These are phyloP conservation scores for Steinernema feltiae DNA, from an alignment of 1,140 invertebrate species.

Conservation along the genomic window DNA sequence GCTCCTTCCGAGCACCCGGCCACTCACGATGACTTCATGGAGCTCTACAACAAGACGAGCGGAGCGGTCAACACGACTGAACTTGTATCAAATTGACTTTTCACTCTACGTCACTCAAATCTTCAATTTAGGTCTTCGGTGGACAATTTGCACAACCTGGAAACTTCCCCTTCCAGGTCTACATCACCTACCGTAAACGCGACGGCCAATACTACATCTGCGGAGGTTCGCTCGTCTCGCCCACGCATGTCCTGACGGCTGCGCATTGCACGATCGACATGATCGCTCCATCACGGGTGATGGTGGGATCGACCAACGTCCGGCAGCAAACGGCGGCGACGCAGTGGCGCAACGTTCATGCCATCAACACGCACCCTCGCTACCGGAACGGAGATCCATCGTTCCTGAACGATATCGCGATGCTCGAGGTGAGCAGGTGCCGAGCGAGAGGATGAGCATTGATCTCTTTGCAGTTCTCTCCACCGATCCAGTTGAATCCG, in stretches of 20 bases:
- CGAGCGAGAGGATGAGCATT: too few relatives aligned
- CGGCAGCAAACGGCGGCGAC: background rate
- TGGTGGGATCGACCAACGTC: background rate
- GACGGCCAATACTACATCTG: too few relatives aligned
- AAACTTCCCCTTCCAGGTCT: background rate
- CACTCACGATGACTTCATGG: background rate
- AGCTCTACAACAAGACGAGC: background rate
- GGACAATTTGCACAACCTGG: background rate
- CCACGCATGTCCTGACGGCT: background rate
- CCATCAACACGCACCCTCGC: background rate
- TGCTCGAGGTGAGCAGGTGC: too few relatives aligned
- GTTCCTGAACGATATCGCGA: background rate
- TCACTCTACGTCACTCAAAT: background rate
- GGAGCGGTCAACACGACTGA: too few relatives aligned
- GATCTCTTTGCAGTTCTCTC: too few relatives aligned
- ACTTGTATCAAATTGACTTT: background rate
- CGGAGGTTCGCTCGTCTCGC: background rate
- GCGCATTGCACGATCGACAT: background rate
- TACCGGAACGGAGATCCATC: background rate
- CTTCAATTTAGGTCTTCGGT: background rate
- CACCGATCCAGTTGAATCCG: background rate
- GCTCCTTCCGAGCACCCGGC: background rate
- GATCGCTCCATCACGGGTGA: background rate
- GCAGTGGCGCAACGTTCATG: background rate
- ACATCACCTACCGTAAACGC: background rate